Conservation (phyloP, 2,888 invertebrate genomes). For the Stenodera caucasica region DNA sequence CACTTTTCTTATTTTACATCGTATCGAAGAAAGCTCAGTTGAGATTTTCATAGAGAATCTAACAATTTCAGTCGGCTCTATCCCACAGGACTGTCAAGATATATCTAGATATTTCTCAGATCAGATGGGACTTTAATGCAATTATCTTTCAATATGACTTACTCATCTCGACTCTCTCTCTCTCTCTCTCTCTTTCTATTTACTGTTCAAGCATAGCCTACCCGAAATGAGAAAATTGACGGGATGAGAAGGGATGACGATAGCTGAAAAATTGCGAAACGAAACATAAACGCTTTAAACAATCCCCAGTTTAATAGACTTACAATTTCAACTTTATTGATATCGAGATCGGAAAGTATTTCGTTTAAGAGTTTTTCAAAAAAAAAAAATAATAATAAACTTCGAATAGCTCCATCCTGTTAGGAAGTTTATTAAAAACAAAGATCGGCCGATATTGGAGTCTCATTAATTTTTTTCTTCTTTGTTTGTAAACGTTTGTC, state of each 20-base stretch:
- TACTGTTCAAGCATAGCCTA: conserved; percentile 13
- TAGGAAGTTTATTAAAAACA: conserved; percentile 26
- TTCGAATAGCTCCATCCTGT: conserved; percentile 32
- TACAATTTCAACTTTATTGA: conserved; percentile 36
- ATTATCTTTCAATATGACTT: conserved; percentile 46
- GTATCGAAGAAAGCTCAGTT: conserved; percentile 16
- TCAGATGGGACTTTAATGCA: conserved; percentile 42
- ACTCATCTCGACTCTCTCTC: conserved; percentile 32
- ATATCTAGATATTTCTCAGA: conserved; percentile 41
- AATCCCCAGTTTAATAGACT: conserved; percentile 30
- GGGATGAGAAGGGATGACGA: conserved; percentile 33
- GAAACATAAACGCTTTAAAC: conserved; percentile 37
- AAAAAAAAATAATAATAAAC: too few species aligned
- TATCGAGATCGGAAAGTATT: conserved; percentile 36
- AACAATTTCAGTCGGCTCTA: conserved; percentile 30
- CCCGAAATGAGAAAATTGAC: conserved; percentile 42
- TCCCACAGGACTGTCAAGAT: conserved; percentile 33
- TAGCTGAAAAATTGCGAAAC: conserved; percentile 38
- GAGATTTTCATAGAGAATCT: conserved; percentile 38
- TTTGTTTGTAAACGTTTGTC: not conserved
- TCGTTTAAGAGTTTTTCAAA: conserved; percentile 33
- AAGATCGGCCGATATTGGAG: conserved; percentile 15
- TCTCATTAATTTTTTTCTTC: conserved; percentile 4
- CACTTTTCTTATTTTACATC: not conserved
- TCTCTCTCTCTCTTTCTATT: conserved; percentile 7